Base-by-base conservation (phyloP, 2,113 vertebrate genomes). In the Colius striatus region DNA sequence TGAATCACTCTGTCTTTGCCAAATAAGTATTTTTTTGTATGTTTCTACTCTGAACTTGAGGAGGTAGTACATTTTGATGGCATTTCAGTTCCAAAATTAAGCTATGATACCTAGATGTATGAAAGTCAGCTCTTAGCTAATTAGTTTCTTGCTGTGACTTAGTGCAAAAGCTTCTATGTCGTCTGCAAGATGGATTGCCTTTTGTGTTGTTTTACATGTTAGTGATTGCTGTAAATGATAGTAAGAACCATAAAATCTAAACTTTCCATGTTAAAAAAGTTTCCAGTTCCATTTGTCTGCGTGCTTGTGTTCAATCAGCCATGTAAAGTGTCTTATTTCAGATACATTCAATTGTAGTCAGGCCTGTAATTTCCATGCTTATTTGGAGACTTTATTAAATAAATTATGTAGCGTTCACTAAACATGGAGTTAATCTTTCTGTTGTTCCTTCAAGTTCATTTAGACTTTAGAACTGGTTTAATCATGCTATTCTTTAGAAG, bases 221-320 rank as follows among this genome's bases (percentile, higher is more conserved):
- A 95, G 95, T 88, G 54, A 30, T 86, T 88, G 87, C 94, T 91
- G 80, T 71, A 79, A 90, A 63, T 95, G 55, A 47, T 30, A 87
- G 60, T 57, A 88, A 88, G 63, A 92, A 74, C 61, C 93, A 90
- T 71, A 80, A 74, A 95, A 70, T 71, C 71, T 84, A 90, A 89
- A 72, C 41, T 91, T 91, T 96, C 71, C 93, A 54, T 93, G 90
- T 94, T 96, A 68, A 96, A 73, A 91, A 89, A 50, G 23, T 80
- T 96, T 95, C 82, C 72, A 90, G 45, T 80, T 95, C 93, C 94
- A 96, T 95, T 95, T 92, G 93, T 94, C 83, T 95, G 82, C 94
- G 95, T 96, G 90, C 78, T 96, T 9, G 58, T 96, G 87, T 92
- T 96, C 91, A 83, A 95, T 83, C 95, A 92, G 73, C 80, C 90